phyloP scores from a whole-genome alignment of 1,140 invertebrate species.

The Drosophila mayri region DNA sequence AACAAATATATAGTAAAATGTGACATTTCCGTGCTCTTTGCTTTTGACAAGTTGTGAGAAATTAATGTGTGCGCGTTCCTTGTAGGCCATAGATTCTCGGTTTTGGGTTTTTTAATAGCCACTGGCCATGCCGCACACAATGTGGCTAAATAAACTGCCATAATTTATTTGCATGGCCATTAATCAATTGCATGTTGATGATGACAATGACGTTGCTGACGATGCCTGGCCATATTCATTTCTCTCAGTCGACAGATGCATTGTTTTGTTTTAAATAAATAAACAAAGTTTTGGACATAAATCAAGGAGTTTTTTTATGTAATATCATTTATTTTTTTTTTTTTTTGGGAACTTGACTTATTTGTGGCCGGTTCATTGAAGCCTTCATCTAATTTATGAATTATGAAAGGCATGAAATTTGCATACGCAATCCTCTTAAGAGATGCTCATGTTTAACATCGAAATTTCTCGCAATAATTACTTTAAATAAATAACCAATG shows the following conservation, averaged over 20 bases:
- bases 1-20: conserved; percentile 34
- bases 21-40: conserved; percentile 69
- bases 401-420: conserved; percentile 9
- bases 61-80: conserved; percentile 53
- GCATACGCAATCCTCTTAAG: conserved; percentile 14
- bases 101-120: conserved; percentile 21
- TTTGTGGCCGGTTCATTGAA: conserved; percentile 6
- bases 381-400: conserved; percentile 24
- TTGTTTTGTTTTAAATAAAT: conserved; percentile 34
- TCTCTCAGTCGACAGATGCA: conserved; percentile 3
- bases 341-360: conserved; percentile 3
- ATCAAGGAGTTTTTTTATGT: conserved; percentile 21
- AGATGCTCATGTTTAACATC: conserved; percentile 1
- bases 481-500: conserved; percentile 42
- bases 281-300: conserved; percentile 32
- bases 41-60: conserved; percentile 64
- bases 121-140: conserved; percentile 1
- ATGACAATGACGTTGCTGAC: conserved; percentile 49
- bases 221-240: conserved; percentile 19
- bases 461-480: conserved; percentile 20
- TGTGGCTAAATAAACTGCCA: conserved; percentile 67
- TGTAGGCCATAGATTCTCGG: conserved; percentile 50
- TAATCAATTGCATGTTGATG: conserved; percentile 67
- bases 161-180: conserved; percentile 64
- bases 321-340: not conserved